Conservation (phyloP, 2,888 invertebrate species). For the Endomychus coccineus region DNA sequence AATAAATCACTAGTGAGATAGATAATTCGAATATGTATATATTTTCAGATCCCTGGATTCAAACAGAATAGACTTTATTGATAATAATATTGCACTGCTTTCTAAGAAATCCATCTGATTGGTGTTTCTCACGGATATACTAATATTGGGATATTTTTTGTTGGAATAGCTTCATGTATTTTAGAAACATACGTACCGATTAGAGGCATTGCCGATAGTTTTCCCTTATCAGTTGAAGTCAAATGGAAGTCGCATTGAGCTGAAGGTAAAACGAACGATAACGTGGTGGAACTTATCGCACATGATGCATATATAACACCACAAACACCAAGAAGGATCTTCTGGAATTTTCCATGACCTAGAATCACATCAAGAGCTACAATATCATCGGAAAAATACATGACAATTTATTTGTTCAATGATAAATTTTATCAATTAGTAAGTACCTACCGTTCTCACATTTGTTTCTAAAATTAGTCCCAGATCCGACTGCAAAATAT, state of each 20-base stretch:
- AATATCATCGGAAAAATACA: too few relatives aligned
- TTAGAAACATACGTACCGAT: constrained; percentile 43
- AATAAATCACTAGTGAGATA: too few relatives aligned
- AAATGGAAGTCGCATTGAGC: constrained; percentile 52
- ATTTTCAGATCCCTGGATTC: too few relatives aligned
- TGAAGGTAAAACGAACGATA: constrained; percentile 59
- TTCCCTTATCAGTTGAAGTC: constrained; percentile 51
- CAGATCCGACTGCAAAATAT: too few relatives aligned
- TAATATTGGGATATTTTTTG: neutral
- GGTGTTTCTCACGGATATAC: neutral
- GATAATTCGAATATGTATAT: too few relatives aligned
- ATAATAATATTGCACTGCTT: neutral
- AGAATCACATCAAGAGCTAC: too few relatives aligned
- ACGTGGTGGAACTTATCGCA: constrained; percentile 57
- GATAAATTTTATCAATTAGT: too few relatives aligned
- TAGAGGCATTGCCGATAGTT: constrained; percentile 53
- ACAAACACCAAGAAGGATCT: constrained; percentile 53
- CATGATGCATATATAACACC: constrained; percentile 63
- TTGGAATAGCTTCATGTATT: neutral
- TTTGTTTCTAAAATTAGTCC: too few relatives aligned
- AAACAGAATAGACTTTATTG: too few relatives aligned
- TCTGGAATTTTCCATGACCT: constrained; percentile 62
- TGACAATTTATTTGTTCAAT: too few relatives aligned
- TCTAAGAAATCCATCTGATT: constrained; percentile 14
- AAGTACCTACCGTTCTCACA: too few relatives aligned